These are phyloP conservation scores for Piprites chloris DNA, from an alignment of 2,113 vertebrate genomes.

Conservation along the genomic window DNA sequence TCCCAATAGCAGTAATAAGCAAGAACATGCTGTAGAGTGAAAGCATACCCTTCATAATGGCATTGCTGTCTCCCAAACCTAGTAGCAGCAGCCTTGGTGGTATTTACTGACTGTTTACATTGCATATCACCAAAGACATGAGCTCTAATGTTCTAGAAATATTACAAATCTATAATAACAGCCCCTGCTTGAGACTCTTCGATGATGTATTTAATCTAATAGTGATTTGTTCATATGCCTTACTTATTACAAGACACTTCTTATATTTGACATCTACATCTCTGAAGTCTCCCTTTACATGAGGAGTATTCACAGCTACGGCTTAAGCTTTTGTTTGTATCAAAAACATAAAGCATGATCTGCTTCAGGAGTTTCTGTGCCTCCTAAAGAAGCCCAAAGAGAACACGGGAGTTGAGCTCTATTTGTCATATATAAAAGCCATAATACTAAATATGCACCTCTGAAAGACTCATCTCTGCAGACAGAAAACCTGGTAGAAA, in stretches of 20 bases:
- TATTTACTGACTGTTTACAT: background rate
- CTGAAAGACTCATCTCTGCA: background rate
- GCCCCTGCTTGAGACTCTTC: background rate
- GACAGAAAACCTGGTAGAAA: background rate
- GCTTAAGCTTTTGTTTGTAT: background rate
- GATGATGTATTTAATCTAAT: background rate
- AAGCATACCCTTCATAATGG: background rate
- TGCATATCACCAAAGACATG: background rate
- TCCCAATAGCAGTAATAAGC: background rate
- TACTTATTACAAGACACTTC: background rate
- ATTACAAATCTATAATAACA: background rate
- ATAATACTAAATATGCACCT: background rate
- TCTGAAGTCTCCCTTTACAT: background rate
- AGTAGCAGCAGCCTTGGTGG: background rate
- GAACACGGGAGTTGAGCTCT: rapidly evolving
- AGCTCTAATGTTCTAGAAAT: background rate
- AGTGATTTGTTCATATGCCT: background rate
- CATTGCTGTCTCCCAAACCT: background rate
- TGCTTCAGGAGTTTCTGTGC: background rate
- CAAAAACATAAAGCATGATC: rapidly evolving
- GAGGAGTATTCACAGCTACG: background rate
- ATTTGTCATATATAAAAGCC: background rate
- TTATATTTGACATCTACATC: background rate
- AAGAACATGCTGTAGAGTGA: background rate
- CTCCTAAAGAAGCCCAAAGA: background rate